Evolutionary conservation across 2,113 vertebrate species (phyloP).

Genomic region (Strix aluco): DNA sequence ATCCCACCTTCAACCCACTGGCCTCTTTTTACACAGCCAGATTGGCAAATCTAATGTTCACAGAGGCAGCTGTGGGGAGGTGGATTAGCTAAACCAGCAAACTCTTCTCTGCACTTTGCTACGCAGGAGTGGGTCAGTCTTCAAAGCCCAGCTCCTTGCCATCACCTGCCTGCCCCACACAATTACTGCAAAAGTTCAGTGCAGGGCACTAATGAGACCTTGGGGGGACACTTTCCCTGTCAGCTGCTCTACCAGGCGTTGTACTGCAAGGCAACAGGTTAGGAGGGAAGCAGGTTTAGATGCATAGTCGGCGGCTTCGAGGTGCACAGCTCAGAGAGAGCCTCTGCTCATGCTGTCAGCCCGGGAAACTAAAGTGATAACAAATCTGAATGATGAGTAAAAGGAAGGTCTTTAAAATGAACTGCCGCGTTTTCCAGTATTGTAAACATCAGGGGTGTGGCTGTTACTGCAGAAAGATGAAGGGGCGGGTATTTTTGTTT

Average conservation of each 20-base stretch:
- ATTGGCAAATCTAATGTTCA: background rate
- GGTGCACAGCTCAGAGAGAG: background rate
- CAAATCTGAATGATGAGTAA: background rate
- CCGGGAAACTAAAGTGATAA: background rate
- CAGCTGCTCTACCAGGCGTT: background rate
- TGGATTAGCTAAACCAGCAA: background rate
- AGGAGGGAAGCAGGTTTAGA: background rate
- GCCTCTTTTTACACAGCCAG: background rate
- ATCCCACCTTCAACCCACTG: background rate
- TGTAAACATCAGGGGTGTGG: background rate
- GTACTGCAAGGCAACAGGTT: background rate
- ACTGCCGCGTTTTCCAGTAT: background rate
- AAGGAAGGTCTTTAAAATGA: background rate
- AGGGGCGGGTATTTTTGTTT: rapidly evolving
- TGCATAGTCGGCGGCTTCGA: rapidly evolving
- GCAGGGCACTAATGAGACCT: background rate
- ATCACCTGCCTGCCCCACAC: background rate
- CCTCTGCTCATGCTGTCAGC: background rate
- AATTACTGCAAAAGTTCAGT: background rate
- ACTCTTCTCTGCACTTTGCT: background rate
- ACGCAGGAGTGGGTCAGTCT: rapidly evolving
- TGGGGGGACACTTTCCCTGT: background rate
- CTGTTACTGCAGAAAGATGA: background rate
- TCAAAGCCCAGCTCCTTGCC: background rate
- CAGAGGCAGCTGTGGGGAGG: background rate